These are phyloP conservation scores for Nasonia vitripennis DNA, from an alignment of 1,140 invertebrate genomes.

Conservation along the genomic window DNA sequence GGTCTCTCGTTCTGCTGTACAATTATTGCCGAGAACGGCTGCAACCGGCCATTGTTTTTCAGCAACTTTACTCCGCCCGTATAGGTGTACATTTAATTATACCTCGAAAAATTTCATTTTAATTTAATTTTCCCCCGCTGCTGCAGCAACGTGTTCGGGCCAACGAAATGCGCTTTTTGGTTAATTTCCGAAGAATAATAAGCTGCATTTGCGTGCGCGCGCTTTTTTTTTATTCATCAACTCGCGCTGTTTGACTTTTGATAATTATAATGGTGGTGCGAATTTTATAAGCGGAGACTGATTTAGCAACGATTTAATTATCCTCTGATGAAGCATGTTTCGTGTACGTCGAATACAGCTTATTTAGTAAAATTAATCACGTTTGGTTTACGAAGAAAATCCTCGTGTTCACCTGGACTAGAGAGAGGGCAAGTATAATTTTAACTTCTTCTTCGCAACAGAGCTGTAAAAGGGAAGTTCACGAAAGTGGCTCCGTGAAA, in stretches of 20 bases:
- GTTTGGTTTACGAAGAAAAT: too few species aligned
- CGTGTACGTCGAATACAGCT: background rate
- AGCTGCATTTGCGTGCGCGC: too few species aligned
- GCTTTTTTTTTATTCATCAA: background rate
- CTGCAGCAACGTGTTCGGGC: background rate
- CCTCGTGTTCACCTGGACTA: too few species aligned
- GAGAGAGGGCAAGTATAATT: too few species aligned
- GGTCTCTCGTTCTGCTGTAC: background rate
- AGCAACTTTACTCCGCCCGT: background rate
- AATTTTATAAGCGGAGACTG: background rate
- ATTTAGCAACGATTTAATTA: background rate
- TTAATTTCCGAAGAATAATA: background rate
- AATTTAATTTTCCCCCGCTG: background rate
- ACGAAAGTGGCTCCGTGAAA: too few species aligned
- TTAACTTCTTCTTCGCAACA: too few species aligned
- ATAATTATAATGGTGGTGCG: background rate
- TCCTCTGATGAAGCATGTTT: background rate
- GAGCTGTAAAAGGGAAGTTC: too few species aligned
- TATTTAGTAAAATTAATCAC: too few species aligned
- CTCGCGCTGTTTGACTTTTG: background rate
- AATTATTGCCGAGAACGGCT: slow-evolving; percentile 11
- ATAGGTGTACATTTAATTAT: background rate
- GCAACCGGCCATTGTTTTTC: slow-evolving; percentile 19
- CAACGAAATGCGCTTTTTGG: background rate
- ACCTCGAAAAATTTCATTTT: background rate